Base-by-base conservation (phyloP, 1,140 invertebrate species). In the Leptestheria dahalacensis region DNA sequence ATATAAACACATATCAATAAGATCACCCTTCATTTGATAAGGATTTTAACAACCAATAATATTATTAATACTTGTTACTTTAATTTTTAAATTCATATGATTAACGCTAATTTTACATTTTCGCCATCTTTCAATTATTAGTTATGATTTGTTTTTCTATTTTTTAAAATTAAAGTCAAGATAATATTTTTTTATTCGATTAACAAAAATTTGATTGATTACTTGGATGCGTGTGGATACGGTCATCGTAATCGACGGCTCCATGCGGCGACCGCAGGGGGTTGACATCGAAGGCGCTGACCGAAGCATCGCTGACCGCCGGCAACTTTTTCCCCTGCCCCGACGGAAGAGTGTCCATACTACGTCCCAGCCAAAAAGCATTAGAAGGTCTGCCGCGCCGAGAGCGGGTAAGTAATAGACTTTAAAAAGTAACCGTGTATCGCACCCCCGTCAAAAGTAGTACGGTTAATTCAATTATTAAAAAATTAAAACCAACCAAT, bases 301-400 rank as follows among this genome's bases (percentile, higher is more conserved):
- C 15, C 15, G n/a, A 33, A 28, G 26, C 53, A 28, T 11, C 26
- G 53, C 26, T 11, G 53, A 3, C 33, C 53, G 26, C 21, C 25
- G 53, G n/a, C 26, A 55, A 20, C 33, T 55, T 26, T 28, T 55
- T 29, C 21, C 33, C 53, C 26, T 41, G 26, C 20, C 26, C 33
- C 21, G 26, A 65, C 52, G 23, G 60, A 62, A 29, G 60, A 26
- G 61, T 61, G 33, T 65, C 64, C 64, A 65, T 64, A 60, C 64
- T 65, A 54, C 64, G 63, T 18, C 64, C 63, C 52, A 64, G 49
- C 60, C 63, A 62, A 58, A 61, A 64, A 54, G 61, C 57, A 57
- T 62, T 61, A 54, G 58, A 29, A 25, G 53, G 48, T 52, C 41
- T 52, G 49, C 25, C 29, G 50, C 23, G 49, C 20, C 48, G 58